These are phyloP conservation scores for Megalopta genalis DNA, from an alignment of 1,140 invertebrate species.

Conservation along the genomic window DNA sequence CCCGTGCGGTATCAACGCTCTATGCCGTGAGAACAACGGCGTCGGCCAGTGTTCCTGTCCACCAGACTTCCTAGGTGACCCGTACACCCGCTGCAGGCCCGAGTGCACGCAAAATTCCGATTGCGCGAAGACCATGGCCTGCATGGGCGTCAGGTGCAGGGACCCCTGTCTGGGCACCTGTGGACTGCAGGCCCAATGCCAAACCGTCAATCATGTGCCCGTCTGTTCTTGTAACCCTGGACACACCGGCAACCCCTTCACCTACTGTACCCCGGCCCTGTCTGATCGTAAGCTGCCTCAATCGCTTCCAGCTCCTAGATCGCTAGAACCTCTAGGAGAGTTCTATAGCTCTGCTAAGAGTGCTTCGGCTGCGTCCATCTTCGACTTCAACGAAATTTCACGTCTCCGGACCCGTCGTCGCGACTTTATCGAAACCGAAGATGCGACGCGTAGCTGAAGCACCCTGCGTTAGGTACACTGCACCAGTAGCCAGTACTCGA, in stretches of 20 bases:
- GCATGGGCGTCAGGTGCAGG: slow-evolving; percentile 83
- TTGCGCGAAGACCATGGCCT: slow-evolving; percentile 83
- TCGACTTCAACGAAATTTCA: no score
- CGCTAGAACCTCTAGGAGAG: background rate
- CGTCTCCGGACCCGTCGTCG: no score
- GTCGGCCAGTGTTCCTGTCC: slow-evolving; percentile 83
- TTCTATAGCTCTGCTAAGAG: no score
- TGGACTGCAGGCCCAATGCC: slow-evolving; percentile 84
- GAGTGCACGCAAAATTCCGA: slow-evolving; percentile 87
- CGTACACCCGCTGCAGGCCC: slow-evolving; percentile 86
- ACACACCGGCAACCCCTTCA: slow-evolving; percentile 84
- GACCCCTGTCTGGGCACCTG: slow-evolving; percentile 85
- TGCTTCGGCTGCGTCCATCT: no score
- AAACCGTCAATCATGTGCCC: slow-evolving; percentile 84
- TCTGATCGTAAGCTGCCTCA: slow-evolving; percentile 71
- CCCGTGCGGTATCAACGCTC: slow-evolving; percentile 83
- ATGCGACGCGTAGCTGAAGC: no score
- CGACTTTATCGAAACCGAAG: no score
- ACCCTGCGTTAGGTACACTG: no score
- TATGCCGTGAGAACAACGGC: slow-evolving; percentile 79
- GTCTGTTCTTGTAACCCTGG: slow-evolving; percentile 83
- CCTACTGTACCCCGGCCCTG: slow-evolving; percentile 60
- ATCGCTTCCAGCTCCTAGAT: slow-evolving; percentile 55
- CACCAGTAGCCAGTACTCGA: no score
- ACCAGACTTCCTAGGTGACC: slow-evolving; percentile 86